Percentiles rank a stretch among this genome's conserved stretches.
These are phyloP conservation scores for Noctua comes DNA, from an alignment of 2,888 invertebrate species.

Conservation along the genomic window DNA sequence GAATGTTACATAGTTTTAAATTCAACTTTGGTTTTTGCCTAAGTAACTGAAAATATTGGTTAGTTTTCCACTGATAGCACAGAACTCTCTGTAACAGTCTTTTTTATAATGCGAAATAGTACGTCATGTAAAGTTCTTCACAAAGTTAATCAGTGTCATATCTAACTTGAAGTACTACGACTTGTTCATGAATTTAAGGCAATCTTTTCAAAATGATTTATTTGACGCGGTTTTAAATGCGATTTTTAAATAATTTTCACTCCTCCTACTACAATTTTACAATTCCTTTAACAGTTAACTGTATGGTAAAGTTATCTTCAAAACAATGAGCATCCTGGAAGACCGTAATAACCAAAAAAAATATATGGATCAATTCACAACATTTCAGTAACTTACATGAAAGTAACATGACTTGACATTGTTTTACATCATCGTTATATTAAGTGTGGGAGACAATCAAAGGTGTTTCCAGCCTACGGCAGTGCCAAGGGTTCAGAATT, in stretches of 20 bases:
- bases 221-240: background rate
- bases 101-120: background rate
- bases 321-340: conserved; percentile 1
- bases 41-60: background rate
- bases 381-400: background rate
- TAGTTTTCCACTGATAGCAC: too few relatives aligned
- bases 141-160: background rate
- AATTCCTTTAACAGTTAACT: background rate
- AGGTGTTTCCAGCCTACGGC: too few relatives aligned
- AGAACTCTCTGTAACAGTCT: background rate
- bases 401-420: too few relatives aligned
- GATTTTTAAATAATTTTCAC: too few relatives aligned
- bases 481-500: background rate
- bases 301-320: background rate
- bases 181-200: too few relatives aligned
- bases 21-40: background rate
- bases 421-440: background rate
- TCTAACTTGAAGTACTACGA: background rate
- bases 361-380: too few relatives aligned
- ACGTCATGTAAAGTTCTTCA: background rate
- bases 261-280: background rate
- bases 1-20: background rate
- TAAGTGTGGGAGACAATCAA: too few relatives aligned
- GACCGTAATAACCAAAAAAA: background rate
- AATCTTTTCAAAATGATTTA: background rate